phyloP scores from a whole-genome alignment of 2,113 vertebrate species.

The Anguilla rostrata region DNA sequence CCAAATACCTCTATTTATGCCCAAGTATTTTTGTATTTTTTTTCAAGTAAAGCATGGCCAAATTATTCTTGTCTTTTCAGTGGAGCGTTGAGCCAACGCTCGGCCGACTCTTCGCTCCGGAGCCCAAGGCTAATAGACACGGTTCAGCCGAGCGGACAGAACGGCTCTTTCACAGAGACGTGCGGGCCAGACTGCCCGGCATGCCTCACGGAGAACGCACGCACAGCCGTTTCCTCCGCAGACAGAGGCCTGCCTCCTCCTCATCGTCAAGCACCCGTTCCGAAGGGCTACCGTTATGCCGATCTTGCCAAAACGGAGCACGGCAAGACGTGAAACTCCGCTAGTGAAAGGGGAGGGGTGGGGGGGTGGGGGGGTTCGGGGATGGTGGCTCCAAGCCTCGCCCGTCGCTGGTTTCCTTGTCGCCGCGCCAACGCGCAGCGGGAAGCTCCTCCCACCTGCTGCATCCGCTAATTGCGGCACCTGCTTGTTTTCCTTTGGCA shows the following conservation, averaged over 20 bases:
- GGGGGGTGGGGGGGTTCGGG: too few species aligned
- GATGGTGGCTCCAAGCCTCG: not conserved
- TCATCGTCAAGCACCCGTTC: not conserved
- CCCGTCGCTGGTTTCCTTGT: not conserved
- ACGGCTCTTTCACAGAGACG: not conserved
- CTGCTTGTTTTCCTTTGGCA: constrained; percentile 66
- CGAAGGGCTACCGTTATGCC: not conserved
- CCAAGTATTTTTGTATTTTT: not conserved
- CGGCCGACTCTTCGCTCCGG: not conserved
- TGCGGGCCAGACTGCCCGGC: not conserved
- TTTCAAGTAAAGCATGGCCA: constrained; percentile 8
- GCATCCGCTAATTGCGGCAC: constrained; percentile 71
- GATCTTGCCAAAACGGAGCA: not conserved
- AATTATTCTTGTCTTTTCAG: constrained; percentile 5
- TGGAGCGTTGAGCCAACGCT: not conserved
- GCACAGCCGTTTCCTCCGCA: not conserved
- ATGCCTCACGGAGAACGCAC: not conserved
- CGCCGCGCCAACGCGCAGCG: not conserved
- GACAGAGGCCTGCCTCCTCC: not conserved
- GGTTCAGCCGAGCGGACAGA: not conserved
- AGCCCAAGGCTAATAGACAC: not conserved
- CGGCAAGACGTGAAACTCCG: constrained; percentile 13
- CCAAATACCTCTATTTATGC: not conserved
- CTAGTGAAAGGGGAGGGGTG: not conserved
- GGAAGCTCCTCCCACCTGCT: constrained; percentile 34